Conservation (phyloP, 1,140 invertebrate genomes). For the Uloborus diversus region DNA sequence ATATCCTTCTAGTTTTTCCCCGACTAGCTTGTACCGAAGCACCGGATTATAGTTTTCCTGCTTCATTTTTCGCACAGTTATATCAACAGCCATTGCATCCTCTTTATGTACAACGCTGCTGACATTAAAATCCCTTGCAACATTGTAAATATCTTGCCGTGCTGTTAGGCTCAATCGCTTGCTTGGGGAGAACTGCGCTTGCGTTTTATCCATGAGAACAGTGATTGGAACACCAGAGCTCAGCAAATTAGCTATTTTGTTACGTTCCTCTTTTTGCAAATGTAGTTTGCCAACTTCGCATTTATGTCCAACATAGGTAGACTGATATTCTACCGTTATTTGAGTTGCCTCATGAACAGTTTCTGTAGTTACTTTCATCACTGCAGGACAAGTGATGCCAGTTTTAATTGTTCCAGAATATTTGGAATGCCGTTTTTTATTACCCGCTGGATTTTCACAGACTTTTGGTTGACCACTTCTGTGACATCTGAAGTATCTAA, state of each 20-base stretch:
- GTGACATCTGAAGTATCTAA: not conserved
- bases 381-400: not conserved
- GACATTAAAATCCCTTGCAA: not conserved
- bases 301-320: conserved; percentile 1
- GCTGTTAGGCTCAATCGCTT: not conserved
- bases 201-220: not conserved
- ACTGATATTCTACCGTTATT: not conserved
- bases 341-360: not conserved
- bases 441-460: not conserved
- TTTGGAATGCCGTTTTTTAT: not conserved
- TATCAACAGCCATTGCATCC: conserved; percentile 4
- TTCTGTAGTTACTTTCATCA: not conserved
- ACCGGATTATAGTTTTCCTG: not conserved
- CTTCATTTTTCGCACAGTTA: not conserved
- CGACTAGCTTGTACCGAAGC: not conserved
- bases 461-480: not conserved
- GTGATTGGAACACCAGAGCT: not conserved
- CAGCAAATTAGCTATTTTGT: not conserved
- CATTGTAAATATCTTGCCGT: not conserved
- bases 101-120: not conserved
- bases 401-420: not conserved
- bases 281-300: not conserved
- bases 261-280: not conserved
- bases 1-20: not conserved
- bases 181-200: not conserved